These are phyloP conservation scores for Diabrotica undecimpunctata DNA, from an alignment of 1,140 invertebrate species.

Conservation along the genomic window DNA sequence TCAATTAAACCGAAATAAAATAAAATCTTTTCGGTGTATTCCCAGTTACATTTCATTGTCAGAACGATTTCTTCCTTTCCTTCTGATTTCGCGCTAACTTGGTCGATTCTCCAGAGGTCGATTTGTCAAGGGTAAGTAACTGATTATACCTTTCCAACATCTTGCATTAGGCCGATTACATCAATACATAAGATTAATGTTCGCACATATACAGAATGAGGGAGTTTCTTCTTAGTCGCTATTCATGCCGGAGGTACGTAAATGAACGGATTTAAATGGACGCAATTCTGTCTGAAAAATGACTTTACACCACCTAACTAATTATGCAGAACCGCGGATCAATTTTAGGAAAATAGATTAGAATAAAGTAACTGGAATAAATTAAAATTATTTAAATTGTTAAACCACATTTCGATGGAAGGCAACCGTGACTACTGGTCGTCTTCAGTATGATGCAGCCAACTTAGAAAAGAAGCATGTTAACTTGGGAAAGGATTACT, in stretches of 20 bases:
- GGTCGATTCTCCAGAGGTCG: constrained; percentile 19
- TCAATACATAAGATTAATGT: constrained; percentile 34
- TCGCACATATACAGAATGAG: constrained; percentile 26
- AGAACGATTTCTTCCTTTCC: constrained; percentile 2
- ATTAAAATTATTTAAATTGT: too few relatives aligned
- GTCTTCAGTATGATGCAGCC: too few relatives aligned
- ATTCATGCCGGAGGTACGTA: constrained; percentile 1
- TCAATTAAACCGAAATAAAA: background rate
- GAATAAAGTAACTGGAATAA: background rate
- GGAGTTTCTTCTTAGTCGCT: constrained; percentile 23
- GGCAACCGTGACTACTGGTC: too few relatives aligned
- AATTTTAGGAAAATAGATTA: background rate
- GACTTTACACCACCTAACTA: background rate
- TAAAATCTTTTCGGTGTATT: background rate
- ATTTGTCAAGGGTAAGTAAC: constrained; percentile 33
- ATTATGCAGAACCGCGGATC: background rate
- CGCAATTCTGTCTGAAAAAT: background rate
- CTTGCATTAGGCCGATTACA: constrained; percentile 32
- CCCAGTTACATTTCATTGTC: background rate
- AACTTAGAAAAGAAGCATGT: too few relatives aligned
- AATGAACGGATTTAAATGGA: background rate
- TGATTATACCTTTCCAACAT: constrained; percentile 27
- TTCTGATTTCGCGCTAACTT: constrained; percentile 1
- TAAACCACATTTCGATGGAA: too few relatives aligned
- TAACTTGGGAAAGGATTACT: too few relatives aligned